Evolutionary conservation across 2,888 invertebrate species (phyloP).

Genomic region (Cynaeus angustus): DNA sequence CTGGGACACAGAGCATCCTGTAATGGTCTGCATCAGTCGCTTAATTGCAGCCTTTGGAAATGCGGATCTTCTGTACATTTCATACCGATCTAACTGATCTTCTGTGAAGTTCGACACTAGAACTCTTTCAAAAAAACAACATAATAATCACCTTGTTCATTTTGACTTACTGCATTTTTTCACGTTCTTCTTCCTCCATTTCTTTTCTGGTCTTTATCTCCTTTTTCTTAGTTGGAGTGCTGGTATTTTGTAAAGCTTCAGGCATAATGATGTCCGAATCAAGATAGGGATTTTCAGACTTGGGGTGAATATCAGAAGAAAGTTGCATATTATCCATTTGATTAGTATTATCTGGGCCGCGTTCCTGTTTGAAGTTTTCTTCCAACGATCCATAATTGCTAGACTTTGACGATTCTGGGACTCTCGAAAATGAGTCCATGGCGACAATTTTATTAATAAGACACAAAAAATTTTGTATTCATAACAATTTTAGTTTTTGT

Average conservation of each 20-base stretch:
- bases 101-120: slow-evolving; percentile 99
- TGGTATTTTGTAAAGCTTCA: slow-evolving; percentile 61
- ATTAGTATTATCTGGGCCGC: neutral
- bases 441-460: too few relatives aligned
- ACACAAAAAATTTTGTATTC: too few relatives aligned
- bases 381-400: slow-evolving; percentile 22
- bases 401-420: neutral
- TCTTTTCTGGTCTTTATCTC: slow-evolving; percentile 86
- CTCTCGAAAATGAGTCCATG: too few relatives aligned
- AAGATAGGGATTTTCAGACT: slow-evolving; percentile 59
- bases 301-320: slow-evolving; percentile 43
- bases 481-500: too few relatives aligned
- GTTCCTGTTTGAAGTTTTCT: slow-evolving; percentile 24
- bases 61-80: slow-evolving; percentile 97
- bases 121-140: slow-evolving; percentile 77
- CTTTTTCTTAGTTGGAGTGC: slow-evolving; percentile 71
- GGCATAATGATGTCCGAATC: slow-evolving; percentile 68
- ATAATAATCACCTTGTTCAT: neutral
- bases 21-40: slow-evolving; percentile 97
- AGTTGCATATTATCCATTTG: neutral
- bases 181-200: slow-evolving; percentile 93
- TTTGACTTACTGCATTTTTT: slow-evolving; percentile 93
- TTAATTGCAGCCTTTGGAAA: slow-evolving; percentile 99
- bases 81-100: slow-evolving; percentile 97
- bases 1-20: slow-evolving; percentile 96